phyloP scores from a whole-genome alignment of 2,113 vertebrate species.

The Centrocercus urophasianus region DNA sequence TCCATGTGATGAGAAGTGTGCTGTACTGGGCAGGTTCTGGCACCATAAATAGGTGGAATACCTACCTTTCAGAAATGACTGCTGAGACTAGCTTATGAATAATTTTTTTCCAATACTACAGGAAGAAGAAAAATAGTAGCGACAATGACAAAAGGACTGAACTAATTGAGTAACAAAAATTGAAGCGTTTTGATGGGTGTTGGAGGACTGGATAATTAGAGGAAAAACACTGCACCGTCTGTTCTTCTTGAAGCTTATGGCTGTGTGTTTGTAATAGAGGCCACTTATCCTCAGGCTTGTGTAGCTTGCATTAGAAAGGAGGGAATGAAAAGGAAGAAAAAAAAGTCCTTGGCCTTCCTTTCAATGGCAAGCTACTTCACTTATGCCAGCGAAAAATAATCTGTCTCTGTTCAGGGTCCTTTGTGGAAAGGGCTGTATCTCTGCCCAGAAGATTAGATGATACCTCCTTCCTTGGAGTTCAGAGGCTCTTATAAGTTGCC shows the following conservation, averaged over 20 bases:
- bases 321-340: neutral
- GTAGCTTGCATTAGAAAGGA: neutral
- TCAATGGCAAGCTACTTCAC: neutral
- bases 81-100: neutral
- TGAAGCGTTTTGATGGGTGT: neutral
- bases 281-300: neutral
- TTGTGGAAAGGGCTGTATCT: neutral
- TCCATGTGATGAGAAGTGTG: neutral
- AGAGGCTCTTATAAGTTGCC: neutral
- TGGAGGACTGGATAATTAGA: slow-evolving; percentile 29
- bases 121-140: slow-evolving; percentile 32
- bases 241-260: neutral
- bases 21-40: neutral
- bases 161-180: slow-evolving; percentile 39
- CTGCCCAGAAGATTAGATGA: neutral
- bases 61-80: neutral
- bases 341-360: neutral
- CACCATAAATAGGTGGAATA: neutral
- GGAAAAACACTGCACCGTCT: slow-evolving; percentile 13
- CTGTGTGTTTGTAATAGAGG: slow-evolving; percentile 3
- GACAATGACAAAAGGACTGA: slow-evolving; percentile 23
- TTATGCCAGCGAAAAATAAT: neutral
- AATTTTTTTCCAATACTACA: slow-evolving; percentile 12
- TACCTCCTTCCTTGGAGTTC: neutral
- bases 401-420: neutral